A percentile compares a stretch with the other conserved stretches of the same genome.
Evolutionary conservation across 2,888 invertebrate species (phyloP).

Genomic region (Eilema depressum): DNA sequence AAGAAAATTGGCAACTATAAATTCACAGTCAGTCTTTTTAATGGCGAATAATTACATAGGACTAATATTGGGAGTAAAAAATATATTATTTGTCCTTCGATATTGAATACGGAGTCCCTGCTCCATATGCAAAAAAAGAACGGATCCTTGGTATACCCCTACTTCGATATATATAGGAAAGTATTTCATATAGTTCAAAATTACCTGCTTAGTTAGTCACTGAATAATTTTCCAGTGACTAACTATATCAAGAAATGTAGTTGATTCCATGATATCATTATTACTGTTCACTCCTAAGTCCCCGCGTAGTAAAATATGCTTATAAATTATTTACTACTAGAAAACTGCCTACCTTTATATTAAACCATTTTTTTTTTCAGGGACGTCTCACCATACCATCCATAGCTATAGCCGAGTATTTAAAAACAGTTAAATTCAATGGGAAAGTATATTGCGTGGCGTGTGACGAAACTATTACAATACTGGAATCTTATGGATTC

Average conservation of each 20-base stretch:
- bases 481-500: slow-evolving; percentile 79
- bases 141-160: background rate
- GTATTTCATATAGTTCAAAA: too few relatives aligned
- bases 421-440: slow-evolving; percentile 83
- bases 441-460: slow-evolving; percentile 82
- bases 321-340: background rate
- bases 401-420: slow-evolving; percentile 81
- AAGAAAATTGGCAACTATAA: too few relatives aligned
- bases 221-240: background rate
- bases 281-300: too few relatives aligned
- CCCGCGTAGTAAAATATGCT: background rate
- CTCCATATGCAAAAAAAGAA: background rate
- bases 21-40: too few relatives aligned
- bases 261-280: too few relatives aligned
- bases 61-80: too few relatives aligned
- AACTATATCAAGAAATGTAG: background rate
- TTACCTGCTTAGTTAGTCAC: too few relatives aligned
- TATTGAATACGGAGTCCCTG: background rate
- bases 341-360: background rate
- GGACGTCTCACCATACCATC: slow-evolving; percentile 83
- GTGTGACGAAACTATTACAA: slow-evolving; percentile 67
- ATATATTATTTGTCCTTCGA: too few relatives aligned
- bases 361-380: slow-evolving; percentile 58
- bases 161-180: too few relatives aligned
- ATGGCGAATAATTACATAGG: too few relatives aligned